A percentile compares a stretch with the other conserved stretches of the same genome.
phyloP scores from a whole-genome alignment of 2,888 invertebrate species.

The Mesorhabditis sp. region DNA sequence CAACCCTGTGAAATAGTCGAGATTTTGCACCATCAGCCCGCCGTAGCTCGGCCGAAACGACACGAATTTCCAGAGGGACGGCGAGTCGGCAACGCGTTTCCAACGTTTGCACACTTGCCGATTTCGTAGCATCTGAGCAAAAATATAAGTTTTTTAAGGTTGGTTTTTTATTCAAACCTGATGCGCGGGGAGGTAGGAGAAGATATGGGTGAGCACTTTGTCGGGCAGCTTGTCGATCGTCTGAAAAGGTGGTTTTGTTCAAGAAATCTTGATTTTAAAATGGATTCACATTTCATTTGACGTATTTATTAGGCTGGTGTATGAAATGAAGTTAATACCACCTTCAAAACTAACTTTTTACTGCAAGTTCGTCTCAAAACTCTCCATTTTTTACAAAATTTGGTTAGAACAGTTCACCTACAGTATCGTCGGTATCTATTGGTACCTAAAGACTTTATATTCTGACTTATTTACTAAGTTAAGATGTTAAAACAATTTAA shows the following conservation, averaged over 20 bases:
- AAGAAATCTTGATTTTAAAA: too few species aligned
- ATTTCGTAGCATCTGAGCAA: slow-evolving; percentile 38
- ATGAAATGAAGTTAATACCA: too few species aligned
- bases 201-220: slow-evolving; percentile 87
- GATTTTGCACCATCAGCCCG: slow-evolving; percentile 74
- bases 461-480: slow-evolving; percentile 14
- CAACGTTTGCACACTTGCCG: slow-evolving; percentile 92
- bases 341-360: too few species aligned
- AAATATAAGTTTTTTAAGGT: not conserved
- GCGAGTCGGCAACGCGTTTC: slow-evolving; percentile 91
- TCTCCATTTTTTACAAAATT: too few species aligned
- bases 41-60: slow-evolving; percentile 93
- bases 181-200: slow-evolving; percentile 26
- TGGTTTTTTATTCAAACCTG: slow-evolving; percentile 14
- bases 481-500: too few species aligned
- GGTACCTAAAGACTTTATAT: slow-evolving; percentile 9
- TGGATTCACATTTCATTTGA: too few species aligned
- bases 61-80: slow-evolving; percentile 88
- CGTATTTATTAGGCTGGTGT: too few species aligned
- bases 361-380: too few species aligned
- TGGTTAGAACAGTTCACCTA: too few species aligned
- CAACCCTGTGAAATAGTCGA: slow-evolving; percentile 45
- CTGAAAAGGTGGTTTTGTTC: slow-evolving; percentile 38
- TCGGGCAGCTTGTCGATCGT: slow-evolving; percentile 75
- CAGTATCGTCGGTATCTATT: too few species aligned